phyloP scores from a whole-genome alignment of 2,113 vertebrate genomes.

The Pteruthius melanotis region DNA sequence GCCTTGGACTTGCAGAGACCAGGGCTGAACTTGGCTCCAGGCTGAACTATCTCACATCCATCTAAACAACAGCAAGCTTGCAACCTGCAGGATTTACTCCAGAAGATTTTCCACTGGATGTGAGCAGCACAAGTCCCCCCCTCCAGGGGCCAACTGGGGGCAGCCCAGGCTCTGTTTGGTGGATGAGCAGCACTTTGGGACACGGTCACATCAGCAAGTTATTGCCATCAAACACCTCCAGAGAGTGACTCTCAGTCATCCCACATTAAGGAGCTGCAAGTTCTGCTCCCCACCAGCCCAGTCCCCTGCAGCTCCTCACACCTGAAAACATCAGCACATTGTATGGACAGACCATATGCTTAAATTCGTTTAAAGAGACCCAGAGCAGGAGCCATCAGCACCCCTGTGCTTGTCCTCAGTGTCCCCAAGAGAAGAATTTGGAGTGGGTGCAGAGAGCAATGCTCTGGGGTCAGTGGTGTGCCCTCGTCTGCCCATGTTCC shows the following conservation, averaged over 20 bases:
- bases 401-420: background rate
- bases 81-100: background rate
- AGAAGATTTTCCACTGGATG: background rate
- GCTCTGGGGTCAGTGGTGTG: background rate
- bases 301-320: background rate
- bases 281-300: background rate
- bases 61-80: background rate
- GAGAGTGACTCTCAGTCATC: background rate
- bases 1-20: background rate
- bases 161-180: background rate
- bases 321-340: background rate
- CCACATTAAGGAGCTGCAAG: background rate
- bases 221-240: background rate
- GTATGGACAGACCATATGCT: accelerated
- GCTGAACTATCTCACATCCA: slow-evolving; percentile 32
- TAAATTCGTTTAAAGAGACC: background rate
- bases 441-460: background rate
- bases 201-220: accelerated
- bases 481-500: background rate
- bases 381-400: background rate
- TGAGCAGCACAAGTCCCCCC: background rate
- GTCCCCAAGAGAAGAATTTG: accelerated
- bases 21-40: background rate
- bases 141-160: background rate
- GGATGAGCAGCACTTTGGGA: background rate